Percentiles rank a stretch among this genome's conserved stretches.
These are phyloP conservation scores for Pelmatolapia mariae DNA, from an alignment of 2,113 vertebrate species.

Conservation along the genomic window DNA sequence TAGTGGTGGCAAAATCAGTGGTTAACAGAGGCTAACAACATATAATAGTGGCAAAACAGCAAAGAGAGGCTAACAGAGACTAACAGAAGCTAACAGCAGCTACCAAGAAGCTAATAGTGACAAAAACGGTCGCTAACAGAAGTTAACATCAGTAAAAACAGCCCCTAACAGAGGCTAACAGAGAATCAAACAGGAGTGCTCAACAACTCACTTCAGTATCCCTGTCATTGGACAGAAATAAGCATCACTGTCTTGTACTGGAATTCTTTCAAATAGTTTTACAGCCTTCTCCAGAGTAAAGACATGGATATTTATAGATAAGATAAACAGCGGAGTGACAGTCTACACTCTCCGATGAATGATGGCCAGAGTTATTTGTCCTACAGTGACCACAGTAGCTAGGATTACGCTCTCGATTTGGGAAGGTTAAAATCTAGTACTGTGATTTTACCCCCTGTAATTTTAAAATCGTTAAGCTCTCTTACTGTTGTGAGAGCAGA, in stretches of 20 bases:
- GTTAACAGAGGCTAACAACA: neutral
- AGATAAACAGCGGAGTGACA: neutral
- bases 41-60: neutral
- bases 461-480: neutral
- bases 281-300: neutral
- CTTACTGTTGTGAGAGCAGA: neutral
- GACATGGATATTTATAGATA: neutral
- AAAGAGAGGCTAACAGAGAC: neutral
- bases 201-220: neutral
- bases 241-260: neutral
- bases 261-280: neutral
- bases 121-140: fast-evolving
- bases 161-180: neutral
- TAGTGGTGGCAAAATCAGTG: neutral
- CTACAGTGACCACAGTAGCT: neutral
- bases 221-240: neutral
- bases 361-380: neutral
- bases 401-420: neutral
- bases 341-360: neutral
- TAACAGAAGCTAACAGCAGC: neutral
- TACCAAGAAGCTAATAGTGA: neutral
- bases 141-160: neutral
- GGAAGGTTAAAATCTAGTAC: neutral
- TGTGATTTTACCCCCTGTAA: neutral
- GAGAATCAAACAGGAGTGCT: neutral